Evolutionary conservation across 2,113 vertebrate genomes (phyloP).

Genomic region (Mellivora capensis): DNA sequence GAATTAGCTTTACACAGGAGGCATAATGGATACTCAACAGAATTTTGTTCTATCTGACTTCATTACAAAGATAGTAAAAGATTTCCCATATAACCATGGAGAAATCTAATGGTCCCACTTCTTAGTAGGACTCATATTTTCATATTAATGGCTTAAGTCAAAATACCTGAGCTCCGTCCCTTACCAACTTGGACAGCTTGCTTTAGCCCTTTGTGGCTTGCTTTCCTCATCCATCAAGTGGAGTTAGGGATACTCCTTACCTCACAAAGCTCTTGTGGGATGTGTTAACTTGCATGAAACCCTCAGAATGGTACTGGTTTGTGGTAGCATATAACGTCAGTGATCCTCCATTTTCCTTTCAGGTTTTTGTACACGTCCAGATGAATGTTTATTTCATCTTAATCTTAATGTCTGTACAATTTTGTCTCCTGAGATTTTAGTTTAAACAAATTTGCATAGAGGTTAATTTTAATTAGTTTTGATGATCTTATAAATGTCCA

Average conservation of each 20-base stretch:
- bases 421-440: conserved; percentile 13
- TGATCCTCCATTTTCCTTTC: neutral
- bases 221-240: neutral
- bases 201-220: neutral
- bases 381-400: neutral
- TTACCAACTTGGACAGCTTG: neutral
- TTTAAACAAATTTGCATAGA: neutral
- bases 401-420: neutral
- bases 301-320: neutral
- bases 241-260: neutral
- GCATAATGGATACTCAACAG: neutral
- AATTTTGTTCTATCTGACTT: neutral
- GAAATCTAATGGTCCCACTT: neutral
- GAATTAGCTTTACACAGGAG: neutral
- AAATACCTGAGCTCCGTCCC: neutral
- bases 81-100: neutral
- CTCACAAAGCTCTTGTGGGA: neutral
- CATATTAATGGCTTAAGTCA: neutral
- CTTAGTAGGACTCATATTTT: neutral
- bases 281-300: neutral
- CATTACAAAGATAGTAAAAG: neutral
- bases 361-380: neutral
- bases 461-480: neutral
- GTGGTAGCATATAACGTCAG: neutral
- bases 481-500: neutral